Base-by-base conservation (phyloP, 2,888 invertebrate genomes). In the Macrophya alboannulata region DNA sequence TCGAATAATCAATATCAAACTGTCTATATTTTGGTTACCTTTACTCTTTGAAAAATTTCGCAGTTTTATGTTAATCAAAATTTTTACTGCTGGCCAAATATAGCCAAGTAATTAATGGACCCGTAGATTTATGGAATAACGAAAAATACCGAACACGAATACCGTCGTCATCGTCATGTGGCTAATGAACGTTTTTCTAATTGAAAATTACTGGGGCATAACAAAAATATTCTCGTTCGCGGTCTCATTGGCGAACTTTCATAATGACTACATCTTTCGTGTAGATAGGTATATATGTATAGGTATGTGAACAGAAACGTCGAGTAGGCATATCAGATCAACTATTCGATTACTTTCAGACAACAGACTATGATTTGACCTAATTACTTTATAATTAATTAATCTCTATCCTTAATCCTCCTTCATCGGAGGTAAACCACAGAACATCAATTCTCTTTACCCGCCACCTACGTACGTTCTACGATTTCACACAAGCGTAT, bases 231-330 rank as follows among this genome's bases (percentile, higher is more conserved):
- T 21, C 45, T 17, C 25, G 68, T 83, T 83, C 83, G 68, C 83
- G 83, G 83, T 83, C 83, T 83, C 83, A 83, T 83, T 83, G 68
- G 83, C 48, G 12, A 83, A 83, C 83, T 83, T 83, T 83, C 83
- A 62, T 83, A 83, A 83, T 71, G 81, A 21, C 81, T 62, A 43
- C 5, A 81, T 25, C 10, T 77, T 77, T 77, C 40, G 59, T n/a
- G 59, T 37, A 1, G 48, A 62, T 43, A 31, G 40, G 43, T 81
- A 40, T 81, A 21, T 81, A 40, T 81, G 40, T 62, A 62, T 43
- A 31, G 40, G 43, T 81, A 40, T 81, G 40, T 62, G 62, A 10
- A 25, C 37, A 79, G 55, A 37, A 51, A 55, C 62, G n/a, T n/a
- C n/a, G 21, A 43, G 51, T 62, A 45, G 5, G 31, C 12, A 31